phyloP scores from a whole-genome alignment of 2,113 vertebrate genomes.

The Lipotes vexillifer region DNA sequence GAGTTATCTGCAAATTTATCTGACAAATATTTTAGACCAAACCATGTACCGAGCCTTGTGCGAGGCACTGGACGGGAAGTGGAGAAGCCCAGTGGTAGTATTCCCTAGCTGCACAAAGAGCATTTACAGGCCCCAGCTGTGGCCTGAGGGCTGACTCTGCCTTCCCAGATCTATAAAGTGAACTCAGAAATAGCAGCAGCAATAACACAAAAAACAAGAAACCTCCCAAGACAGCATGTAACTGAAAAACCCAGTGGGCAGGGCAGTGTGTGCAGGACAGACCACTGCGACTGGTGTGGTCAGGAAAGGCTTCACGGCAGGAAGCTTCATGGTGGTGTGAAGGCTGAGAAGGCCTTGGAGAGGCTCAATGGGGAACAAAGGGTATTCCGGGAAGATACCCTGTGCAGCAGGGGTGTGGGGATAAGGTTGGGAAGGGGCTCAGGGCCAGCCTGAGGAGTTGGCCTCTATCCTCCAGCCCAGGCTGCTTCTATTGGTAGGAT shows the following conservation, averaged over 20 bases:
- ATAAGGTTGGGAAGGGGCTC: background rate
- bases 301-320: background rate
- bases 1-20: slow-evolving; percentile 12
- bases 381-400: background rate
- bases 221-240: background rate
- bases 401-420: background rate
- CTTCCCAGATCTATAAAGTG: background rate
- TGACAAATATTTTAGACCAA: slow-evolving; percentile 34
- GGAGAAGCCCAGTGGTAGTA: background rate
- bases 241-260: background rate
- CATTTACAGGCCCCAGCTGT: background rate
- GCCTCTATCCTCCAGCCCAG: background rate
- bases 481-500: background rate
- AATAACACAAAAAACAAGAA: background rate
- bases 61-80: background rate
- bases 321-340: background rate
- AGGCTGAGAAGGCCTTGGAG: background rate
- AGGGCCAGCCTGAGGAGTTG: background rate
- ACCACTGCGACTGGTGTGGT: background rate
- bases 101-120: background rate
- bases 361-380: background rate
- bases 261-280: background rate
- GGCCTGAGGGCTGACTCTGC: background rate
- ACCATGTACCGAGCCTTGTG: background rate
- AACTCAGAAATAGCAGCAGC: slow-evolving; percentile 7